Base-by-base conservation (phyloP, 2,888 invertebrate species). In the Drosophila anomelani region DNA sequence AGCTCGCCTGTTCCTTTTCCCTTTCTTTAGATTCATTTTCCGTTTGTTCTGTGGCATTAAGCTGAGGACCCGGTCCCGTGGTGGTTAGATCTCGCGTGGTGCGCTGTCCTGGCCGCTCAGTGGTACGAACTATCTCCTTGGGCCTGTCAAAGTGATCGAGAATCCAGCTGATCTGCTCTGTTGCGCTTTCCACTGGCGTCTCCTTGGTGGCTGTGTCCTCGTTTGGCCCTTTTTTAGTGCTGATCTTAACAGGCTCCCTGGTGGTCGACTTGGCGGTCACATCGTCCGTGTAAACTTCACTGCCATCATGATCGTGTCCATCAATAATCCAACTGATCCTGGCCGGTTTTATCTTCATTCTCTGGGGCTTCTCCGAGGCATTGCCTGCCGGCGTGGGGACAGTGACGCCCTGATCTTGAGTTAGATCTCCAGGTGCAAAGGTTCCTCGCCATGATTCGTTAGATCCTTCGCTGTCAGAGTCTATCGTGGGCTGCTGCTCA, bases 241-340 rank as follows among this genome's bases (percentile, higher is more conserved):
- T 62, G 9, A n/a, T 56, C 9, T 53, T 26, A 20, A n/a, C 53
- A 0, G 38, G 46, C 1, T 43, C 20, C 39, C 67, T 70, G 9
- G 64, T 71, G 9, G 39, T 41, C 0, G 54, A 53, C 13, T 71
- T 75, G 15, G 71, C 54, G 3, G 73, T 67, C 0, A 57, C 34
- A 55, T 73, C 72, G 66, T 78, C 80, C 6, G 58, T 75, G 46
- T 71, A 75, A 9, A 78, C 79, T 15, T 75, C 88, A 46, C 72
- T 61, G 29, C 79, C 80, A 46, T 81, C 72, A 29, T 78, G 76
- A n/a, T 88, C 91, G 26, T 81, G 78, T 6, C 91, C 90, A 75
- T 91, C 90, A 12, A 91, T 79, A 56, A 90, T 91, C 90, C 90
- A 91, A 54, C 90, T 90, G 8, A 91, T 84, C 49, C 86, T 75